Evolutionary conservation across 2,113 vertebrate species (phyloP), one percentile per base, ranked within the genome.

Genomic region (Notothenia rossii): DNA sequence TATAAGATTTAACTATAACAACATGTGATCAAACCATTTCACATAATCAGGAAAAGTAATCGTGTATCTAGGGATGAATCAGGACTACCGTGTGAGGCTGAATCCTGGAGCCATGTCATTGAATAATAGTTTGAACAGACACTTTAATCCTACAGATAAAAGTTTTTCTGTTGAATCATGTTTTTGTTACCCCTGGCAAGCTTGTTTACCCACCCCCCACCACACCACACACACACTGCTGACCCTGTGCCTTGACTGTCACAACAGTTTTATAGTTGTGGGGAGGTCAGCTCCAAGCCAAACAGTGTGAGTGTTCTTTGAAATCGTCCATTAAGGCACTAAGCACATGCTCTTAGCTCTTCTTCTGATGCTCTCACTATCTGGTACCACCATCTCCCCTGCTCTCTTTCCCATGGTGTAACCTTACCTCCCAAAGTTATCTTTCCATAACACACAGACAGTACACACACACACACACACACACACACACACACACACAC

Each of bases 271-370:
- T 94, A 92, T 91, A 83, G 92, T 72, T 89, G 90, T 90, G 88
- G 87, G 92, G 90, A 90, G 86, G 79, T 81, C 74, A 86, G 91
- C 86, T 89, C 91, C 92, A 88, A 64, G 86, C 75, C 96, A 96
- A 96, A 96, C 93, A 97, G 91, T 94, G 94, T 96, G 95, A 97
- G 95, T 87, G 88, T 80, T 85, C 88, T 85, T 90, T 93, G 75
- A 92, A 81, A 88, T 85, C 65, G 46, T 90, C 89, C 89, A 91
- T 93, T 92, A 94, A 86, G 49, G 46, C 83, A 87, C 89, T 92
- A 86, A 93, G 89, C 84, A 88, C 84, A 82, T 60, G 79, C 91
- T 92, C 83, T 93, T 85, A 79, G 82, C 56, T 85, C 59, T 10
- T 81, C 70, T 61, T 84, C 84, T 85, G 86, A 91, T 89, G 69